phyloP scores from a whole-genome alignment of 2,797 vertebrate genomes.

The Telmatherina bonti region DNA sequence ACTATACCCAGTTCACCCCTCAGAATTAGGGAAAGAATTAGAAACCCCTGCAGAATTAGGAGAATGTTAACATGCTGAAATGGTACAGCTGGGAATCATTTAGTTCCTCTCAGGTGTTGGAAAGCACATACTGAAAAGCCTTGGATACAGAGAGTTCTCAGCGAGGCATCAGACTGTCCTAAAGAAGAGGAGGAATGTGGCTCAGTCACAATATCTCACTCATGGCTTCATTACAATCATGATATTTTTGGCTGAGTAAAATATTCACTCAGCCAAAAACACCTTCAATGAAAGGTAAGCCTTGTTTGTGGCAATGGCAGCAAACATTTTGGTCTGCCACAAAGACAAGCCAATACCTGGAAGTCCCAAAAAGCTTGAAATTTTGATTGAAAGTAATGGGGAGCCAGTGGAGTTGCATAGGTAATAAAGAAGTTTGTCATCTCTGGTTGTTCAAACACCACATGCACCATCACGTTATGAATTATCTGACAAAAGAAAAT shows the following conservation, averaged over 20 bases:
- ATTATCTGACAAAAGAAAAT: background rate
- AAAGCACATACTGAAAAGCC: background rate
- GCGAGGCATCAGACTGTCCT: background rate
- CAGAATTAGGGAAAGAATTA: too few relatives aligned
- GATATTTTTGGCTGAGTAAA: too few relatives aligned
- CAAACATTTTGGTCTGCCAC: background rate
- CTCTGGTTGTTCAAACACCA: background rate
- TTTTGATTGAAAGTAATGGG: background rate
- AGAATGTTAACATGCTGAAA: background rate
- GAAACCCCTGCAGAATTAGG: too few relatives aligned
- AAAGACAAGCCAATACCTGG: background rate
- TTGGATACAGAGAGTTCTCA: background rate
- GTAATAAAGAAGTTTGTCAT: background rate
- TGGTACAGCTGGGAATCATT: background rate
- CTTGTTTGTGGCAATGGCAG: background rate
- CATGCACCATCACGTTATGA: background rate
- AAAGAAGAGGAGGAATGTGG: background rate
- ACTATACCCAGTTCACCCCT: too few relatives aligned
- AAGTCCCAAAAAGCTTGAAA: background rate
- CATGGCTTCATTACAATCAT: background rate
- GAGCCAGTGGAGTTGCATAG: background rate
- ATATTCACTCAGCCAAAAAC: constrained; percentile 8
- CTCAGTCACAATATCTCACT: background rate
- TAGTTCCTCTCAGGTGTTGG: background rate
- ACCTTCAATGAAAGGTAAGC: background rate